Base-by-base conservation (phyloP, 2,888 invertebrate species). In the Andricus curvator region DNA sequence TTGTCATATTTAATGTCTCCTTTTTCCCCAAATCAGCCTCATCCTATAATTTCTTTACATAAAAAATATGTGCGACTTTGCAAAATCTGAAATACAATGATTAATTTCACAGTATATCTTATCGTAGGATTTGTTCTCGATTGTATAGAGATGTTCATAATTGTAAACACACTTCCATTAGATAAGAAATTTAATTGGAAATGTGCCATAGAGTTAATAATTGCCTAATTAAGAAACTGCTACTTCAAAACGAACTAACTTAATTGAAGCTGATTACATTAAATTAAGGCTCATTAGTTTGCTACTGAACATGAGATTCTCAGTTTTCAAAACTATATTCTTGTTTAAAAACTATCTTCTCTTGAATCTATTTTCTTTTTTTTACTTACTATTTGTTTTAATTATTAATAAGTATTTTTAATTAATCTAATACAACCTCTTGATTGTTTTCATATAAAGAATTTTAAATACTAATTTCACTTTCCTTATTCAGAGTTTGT, bases 191-290 rank as follows among this genome's bases (percentile, higher is more conserved):
- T 48, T 48, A 44, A 68, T 44, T 41, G 8, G 22, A 67, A 37
- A 41, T 68, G 41, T 44, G 41, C 41, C 67, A 22, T 25, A n/a
- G 15, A 44, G 25, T 68, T 62, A 68, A 25, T 68, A 44, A 68
- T 68, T 62, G 41, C 1, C 6, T 68, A 68, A 68, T 41, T 68
- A 68, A 44, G 67, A 68, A 44, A 48, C 41, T 41, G 67, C 44
- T 44, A 68, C 67, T 68, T 66, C 9, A 66, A 66, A 68, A 22
- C n/a, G n/a, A 68, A 48, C 44, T 68, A 67, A 67, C 67, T 22
- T 68, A 68, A 68, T 68, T 68, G 67, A 68, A 44, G 22, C 6
- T 68, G 44, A 68, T 68, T 68, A 48, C 67, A 68, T 68, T 44
- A 68, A 48, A 44, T 68, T 68, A 68, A 68, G 22, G 22, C 22